These are phyloP conservation scores for Silurus aristotelis DNA, from an alignment of 2,797 vertebrate species.

Conservation along the genomic window DNA sequence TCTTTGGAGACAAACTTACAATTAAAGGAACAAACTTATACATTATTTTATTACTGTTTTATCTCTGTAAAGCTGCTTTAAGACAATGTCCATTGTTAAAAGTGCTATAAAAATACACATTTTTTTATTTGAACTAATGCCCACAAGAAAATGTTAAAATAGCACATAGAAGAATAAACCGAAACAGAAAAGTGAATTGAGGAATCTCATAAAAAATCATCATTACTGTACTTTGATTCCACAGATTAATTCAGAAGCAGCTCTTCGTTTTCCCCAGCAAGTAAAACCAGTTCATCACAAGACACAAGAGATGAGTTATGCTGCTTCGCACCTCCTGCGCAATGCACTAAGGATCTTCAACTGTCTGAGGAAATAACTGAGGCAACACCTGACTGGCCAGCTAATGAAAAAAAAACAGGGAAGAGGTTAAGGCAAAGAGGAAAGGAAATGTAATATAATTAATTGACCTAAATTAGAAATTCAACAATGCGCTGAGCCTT, in stretches of 20 bases:
- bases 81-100: too few relatives aligned
- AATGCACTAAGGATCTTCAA: slow-evolving; percentile 58
- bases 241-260: slow-evolving; percentile 35
- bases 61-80: too few relatives aligned
- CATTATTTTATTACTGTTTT: too few relatives aligned
- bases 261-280: slow-evolving; percentile 5
- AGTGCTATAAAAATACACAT: too few relatives aligned
- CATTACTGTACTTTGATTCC: background rate
- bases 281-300: slow-evolving; percentile 35
- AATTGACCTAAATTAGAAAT: slow-evolving; percentile 54
- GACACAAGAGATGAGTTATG: slow-evolving; percentile 29
- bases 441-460: slow-evolving; percentile 52
- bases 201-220: background rate
- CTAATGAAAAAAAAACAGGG: slow-evolving; percentile 48
- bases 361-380: slow-evolving; percentile 56
- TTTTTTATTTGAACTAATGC: too few relatives aligned
- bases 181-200: background rate
- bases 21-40: too few relatives aligned
- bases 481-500: slow-evolving; percentile 46
- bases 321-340: slow-evolving; percentile 47
- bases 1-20: too few relatives aligned
- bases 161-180: background rate
- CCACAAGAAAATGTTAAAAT: background rate
- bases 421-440: slow-evolving; percentile 31
- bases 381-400: slow-evolving; percentile 51